Percentiles rank a stretch among this genome's conserved stretches.
Evolutionary conservation across 2,113 vertebrate species (phyloP).

Genomic region (Embiotoca jacksoni): DNA sequence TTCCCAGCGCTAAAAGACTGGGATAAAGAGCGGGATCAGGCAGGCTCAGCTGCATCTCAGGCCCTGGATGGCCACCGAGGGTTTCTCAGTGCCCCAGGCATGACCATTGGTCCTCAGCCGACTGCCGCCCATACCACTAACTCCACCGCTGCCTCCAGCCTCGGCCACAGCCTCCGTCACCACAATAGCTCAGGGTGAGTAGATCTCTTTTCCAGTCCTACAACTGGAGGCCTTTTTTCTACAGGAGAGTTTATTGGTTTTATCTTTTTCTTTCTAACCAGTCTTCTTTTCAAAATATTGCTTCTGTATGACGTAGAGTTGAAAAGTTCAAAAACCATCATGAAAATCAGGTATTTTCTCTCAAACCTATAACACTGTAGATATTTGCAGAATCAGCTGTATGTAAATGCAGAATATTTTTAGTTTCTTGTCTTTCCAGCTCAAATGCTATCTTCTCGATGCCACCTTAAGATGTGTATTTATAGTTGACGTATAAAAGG

Average conservation of each 20-base stretch:
- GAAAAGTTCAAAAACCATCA: neutral
- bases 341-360: neutral
- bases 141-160: constrained; percentile 66
- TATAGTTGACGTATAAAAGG: constrained; percentile 47
- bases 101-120: constrained; percentile 89
- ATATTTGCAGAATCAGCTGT: constrained; percentile 20
- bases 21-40: constrained; percentile 81
- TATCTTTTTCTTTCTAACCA: neutral
- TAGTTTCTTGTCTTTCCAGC: constrained; percentile 34
- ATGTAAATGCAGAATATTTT: constrained; percentile 53
- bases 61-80: constrained; percentile 87
- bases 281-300: neutral
- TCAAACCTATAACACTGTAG: constrained; percentile 8
- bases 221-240: too few species aligned
- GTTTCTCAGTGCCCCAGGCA: constrained; percentile 86
- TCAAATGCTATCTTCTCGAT: constrained; percentile 6
- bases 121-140: constrained; percentile 68
- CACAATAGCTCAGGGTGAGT: constrained; percentile 89
- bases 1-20: constrained; percentile 87
- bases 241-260: too few species aligned
- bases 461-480: constrained; percentile 49
- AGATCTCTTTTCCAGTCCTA: neutral
- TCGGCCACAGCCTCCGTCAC: constrained; percentile 72
- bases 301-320: neutral
- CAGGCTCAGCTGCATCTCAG: constrained; percentile 64